Conservation (phyloP, 2,113 vertebrate genomes). For the Pseudonaja textilis region DNA sequence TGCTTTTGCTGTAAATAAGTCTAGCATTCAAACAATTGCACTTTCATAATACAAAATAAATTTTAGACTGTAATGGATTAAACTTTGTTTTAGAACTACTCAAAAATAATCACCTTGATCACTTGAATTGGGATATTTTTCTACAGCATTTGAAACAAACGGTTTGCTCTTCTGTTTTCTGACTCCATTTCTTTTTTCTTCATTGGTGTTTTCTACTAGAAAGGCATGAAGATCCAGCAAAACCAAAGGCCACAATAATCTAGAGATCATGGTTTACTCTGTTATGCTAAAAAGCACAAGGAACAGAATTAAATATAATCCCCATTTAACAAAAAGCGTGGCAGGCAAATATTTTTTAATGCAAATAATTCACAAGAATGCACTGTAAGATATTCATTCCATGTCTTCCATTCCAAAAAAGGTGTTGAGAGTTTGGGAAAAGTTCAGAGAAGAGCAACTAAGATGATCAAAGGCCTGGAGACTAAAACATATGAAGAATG, state of each 20-base stretch:
- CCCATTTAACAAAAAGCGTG: background rate
- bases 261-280: slow-evolving; percentile 66
- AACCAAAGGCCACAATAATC: slow-evolving; percentile 69
- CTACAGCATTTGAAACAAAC: slow-evolving; percentile 63
- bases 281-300: slow-evolving; percentile 59
- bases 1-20: background rate
- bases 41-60: slow-evolving; percentile 22
- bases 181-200: slow-evolving; percentile 64
- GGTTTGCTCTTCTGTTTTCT: slow-evolving; percentile 67
- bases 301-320: slow-evolving; percentile 19
- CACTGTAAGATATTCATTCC: background rate
- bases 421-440: no score
- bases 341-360: slow-evolving; percentile 26
- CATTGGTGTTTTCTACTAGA: slow-evolving; percentile 72
- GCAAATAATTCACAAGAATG: background rate
- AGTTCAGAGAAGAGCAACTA: no score
- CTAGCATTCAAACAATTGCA: background rate
- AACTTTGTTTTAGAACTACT: background rate
- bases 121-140: slow-evolving; percentile 59
- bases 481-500: no score
- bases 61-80: background rate
- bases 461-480: no score
- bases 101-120: slow-evolving; percentile 73
- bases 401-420: background rate
- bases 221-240: slow-evolving; percentile 67